Base-by-base conservation (phyloP, 2,888 invertebrate species). In the Invenusta paracnida region DNA sequence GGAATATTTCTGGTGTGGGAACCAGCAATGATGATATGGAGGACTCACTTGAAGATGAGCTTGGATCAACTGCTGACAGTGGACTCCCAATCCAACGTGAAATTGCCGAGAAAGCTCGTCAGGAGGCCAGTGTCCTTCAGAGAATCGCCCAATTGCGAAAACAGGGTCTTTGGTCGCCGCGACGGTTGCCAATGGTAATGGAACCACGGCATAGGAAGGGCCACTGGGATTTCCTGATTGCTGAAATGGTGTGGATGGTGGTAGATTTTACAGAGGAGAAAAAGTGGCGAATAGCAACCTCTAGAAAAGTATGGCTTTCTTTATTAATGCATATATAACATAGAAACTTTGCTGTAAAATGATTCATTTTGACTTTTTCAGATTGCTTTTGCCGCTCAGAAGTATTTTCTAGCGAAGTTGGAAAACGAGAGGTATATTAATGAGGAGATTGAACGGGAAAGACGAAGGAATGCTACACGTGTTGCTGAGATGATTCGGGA, bases 211-310 rank as follows among this genome's bases (percentile, higher is more conserved):
- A 98, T 88, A 93, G 94, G 85, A 98, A 98, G 93, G 95, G 96
- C 30, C 98, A 99, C 92, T 98, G 98, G 98, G 99, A 99, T 92
- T 98, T 97, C 92, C 93, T 99, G 88, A 93, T 99, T 73, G 98
- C 99, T 92, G 99, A 99, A 93, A 97, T 98, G 96, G 95, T 95
- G 67, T 99, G 99, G 99, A 93, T 99, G 88, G 96, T 97, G 66
- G 95, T 96, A 67, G 98, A 99, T 92, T 99, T 99, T 92, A 95
- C 95, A 30, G 96, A 97, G 91, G 99, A 99, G 92, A 94, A 98
- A 87, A 97, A 97, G 91, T 97, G 97, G 96, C 99, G 99, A 91
- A 96, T 96, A 91, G 95, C 95, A 87, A 96, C 96, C 1, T 96
- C 97, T 0, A 95, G 95, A 91, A 97, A 96, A 92, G 94, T 94